A percentile compares a stretch with the other conserved stretches of the same genome.
These are phyloP conservation scores for Catharus minimus DNA, from an alignment of 2,113 vertebrate genomes.

Conservation along the genomic window DNA sequence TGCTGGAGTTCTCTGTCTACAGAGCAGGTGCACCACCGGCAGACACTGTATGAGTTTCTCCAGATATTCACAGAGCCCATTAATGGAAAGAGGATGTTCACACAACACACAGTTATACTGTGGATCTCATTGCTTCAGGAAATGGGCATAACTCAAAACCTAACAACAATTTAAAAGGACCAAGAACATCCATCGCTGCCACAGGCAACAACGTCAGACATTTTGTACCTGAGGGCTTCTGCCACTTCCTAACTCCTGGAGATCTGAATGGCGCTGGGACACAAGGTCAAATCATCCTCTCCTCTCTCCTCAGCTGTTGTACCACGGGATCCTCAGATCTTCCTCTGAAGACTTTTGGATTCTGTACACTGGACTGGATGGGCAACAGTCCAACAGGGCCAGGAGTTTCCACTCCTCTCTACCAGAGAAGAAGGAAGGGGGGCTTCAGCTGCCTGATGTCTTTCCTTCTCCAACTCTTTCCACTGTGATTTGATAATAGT, in stretches of 20 bases:
- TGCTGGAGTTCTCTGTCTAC: not conserved
- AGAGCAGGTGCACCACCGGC: not conserved
- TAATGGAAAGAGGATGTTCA: not conserved
- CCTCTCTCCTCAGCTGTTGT: not conserved
- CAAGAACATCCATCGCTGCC: not conserved
- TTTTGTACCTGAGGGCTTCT: not conserved
- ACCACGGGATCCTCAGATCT: not conserved
- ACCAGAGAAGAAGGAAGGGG: not conserved
- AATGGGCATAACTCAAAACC: not conserved
- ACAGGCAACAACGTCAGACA: not conserved
- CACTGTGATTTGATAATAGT: not conserved
- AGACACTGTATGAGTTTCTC: not conserved
- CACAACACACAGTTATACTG: not conserved
- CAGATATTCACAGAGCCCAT: not conserved
- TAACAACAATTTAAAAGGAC: not conserved
- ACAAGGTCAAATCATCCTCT: not conserved
- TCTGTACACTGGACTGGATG: not conserved
- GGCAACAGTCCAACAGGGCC: not conserved
- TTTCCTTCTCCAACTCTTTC: not conserved
- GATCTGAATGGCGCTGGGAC: not conserved
- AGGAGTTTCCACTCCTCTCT: not conserved
- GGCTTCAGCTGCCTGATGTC: accelerated
- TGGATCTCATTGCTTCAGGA: not conserved
- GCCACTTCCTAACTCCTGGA: not conserved
- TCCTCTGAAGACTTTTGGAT: not conserved